Conservation (phyloP, 2,797 vertebrate species). For the Furcifer pardalis region DNA sequence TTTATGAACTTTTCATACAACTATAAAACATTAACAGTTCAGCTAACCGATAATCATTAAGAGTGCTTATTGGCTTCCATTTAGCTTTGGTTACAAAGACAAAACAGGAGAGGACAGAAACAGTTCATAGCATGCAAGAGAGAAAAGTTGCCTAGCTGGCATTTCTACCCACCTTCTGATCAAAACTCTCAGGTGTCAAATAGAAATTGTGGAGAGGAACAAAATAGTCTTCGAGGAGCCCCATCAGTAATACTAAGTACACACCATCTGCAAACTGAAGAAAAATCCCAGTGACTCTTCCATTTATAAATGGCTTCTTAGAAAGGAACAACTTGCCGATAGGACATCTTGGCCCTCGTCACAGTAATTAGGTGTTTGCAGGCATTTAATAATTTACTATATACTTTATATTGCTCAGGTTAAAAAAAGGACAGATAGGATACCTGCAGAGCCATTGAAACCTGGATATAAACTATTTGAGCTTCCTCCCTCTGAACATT, state of each 20-base stretch:
- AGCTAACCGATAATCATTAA: background rate
- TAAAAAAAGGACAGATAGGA: too few relatives aligned
- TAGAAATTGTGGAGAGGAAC: constrained; percentile 95
- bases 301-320: constrained; percentile 1
- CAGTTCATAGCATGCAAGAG: background rate
- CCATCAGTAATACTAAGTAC: constrained; percentile 95
- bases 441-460: too few relatives aligned
- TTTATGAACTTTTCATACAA: too few relatives aligned
- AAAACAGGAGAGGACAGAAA: background rate
- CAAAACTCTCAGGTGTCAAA: constrained; percentile 94
- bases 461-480: too few relatives aligned
- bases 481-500: too few relatives aligned
- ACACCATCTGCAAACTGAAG: constrained; percentile 96
- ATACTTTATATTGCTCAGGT: too few relatives aligned
- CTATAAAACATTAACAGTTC: background rate
- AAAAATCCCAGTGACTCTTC: constrained; percentile 38
- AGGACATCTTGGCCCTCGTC: background rate
- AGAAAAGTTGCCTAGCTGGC: background rate
- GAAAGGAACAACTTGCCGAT: background rate
- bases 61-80: background rate
- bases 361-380: background rate
- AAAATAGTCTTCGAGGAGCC: constrained; percentile 95
- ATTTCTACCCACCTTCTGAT: constrained; percentile 87
- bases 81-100: constrained; percentile 17
- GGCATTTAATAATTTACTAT: background rate